Base-by-base conservation (phyloP, 2,113 vertebrate species). In the Seriola dumerili region DNA sequence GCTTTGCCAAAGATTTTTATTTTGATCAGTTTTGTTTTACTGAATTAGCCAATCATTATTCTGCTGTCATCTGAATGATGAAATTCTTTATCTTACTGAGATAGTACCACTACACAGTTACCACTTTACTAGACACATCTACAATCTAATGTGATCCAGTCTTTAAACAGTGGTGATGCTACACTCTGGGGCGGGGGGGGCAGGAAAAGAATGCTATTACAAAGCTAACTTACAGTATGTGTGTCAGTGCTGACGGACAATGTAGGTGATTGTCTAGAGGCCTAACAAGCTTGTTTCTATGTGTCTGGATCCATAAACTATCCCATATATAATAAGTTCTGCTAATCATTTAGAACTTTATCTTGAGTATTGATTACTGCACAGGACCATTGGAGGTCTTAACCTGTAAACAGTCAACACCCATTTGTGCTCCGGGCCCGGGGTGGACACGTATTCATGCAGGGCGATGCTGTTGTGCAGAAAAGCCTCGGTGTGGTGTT, bases 391-490 rank as follows among this genome's bases (percentile, higher is more conserved):
- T 17, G 29, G 29, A 80, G 19, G 55, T 54, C 29, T 48, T 32
- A 21, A 74, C 68, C 42, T 61, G 66, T 44, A 19, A 25, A n/a
- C 36, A 32, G 13, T 17, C 64, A 1, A 64, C n/a, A 76, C 25
- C 40, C 13, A 1, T 34, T 50, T 12, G 55, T 54, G 32, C 63
- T 57, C 8, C 16, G 61, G 42, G 68, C 66, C 29, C 5, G 21
- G 46, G 42, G 73, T 46, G 71, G 55, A 23, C 32, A 61, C n/a
- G 58, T 57, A 58, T 71, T 23, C 74, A 12, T 36, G 61, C 71
- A n/a, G 19, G 59, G 46, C 3, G 7, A 69, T 0, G 77, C 68
- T 13, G 0, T 44, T 38, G 48, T 74, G 68, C 70, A 65, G 54
- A 76, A 73, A 61, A 34, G 42, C 73, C 75, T 46, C 4, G 5